Evolutionary conservation across 2,888 invertebrate species (phyloP), one percentile per base, ranked within the genome.

Genomic region (Hedychridium roseum): DNA sequence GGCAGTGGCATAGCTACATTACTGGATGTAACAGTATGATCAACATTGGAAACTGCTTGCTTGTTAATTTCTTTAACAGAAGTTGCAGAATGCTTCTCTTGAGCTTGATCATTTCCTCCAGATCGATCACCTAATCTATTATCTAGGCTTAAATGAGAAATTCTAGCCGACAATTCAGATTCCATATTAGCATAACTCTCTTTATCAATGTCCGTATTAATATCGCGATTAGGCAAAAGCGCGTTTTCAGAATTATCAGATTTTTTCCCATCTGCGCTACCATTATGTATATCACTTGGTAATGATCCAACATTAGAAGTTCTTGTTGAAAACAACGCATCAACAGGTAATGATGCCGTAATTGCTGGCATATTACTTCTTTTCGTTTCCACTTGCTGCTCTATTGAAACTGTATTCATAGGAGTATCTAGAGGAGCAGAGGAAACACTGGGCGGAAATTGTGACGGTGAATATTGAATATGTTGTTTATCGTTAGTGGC

Each of bases 121-220:
- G 43, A 26, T 4, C 53, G 58, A 18, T 60, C 61, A 1, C 37
- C 41, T 11, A 50, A 11, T 36, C 64, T 66, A 15, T 54, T 54
- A 12, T 50, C 58, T 15, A 78, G 41, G 43, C 38, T 70, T 41
- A 78, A 43, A 34, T 78, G 74, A 40, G 64, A 60, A 1, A 78
- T 53, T 18, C 59, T 64, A 18, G 54, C 45, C 1, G 74, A 53
- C 38, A 76, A 47, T 18, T 74, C 74, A 2, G 54, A 48, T 0
- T 54, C 20, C 2, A 50, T 36, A 18, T 59, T 45, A 26, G 64
- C 60, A 36, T 57, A 57, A 68, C 66, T 64, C 9, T 64, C 70
- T 2, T 36, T 45, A 15, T 71, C 66, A 2, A 52, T 49, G 14
- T 57, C 59, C 57, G 60, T 66, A 39, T 68, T 66, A 1, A 57